These are phyloP conservation scores for Girardinichthys multiradiatus DNA, from an alignment of 2,113 vertebrate species.

Conservation along the genomic window DNA sequence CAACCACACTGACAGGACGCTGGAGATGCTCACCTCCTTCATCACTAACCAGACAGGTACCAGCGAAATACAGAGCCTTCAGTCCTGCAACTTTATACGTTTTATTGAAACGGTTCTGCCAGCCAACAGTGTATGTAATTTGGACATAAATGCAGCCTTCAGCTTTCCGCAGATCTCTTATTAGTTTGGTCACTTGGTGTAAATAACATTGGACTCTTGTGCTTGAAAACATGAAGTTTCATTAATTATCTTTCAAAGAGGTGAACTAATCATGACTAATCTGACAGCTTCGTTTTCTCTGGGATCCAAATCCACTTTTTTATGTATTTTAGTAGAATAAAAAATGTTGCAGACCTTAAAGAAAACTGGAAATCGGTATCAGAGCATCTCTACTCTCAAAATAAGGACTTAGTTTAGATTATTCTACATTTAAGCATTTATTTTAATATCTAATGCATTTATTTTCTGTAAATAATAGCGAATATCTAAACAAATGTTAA, in stretches of 20 bases:
- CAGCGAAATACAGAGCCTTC: not conserved
- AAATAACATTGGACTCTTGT: not conserved
- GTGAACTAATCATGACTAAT: no score
- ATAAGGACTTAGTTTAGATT: not conserved
- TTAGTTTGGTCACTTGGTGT: not conserved
- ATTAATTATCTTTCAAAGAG: not conserved
- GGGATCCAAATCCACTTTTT: not conserved
- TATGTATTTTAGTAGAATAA: no score
- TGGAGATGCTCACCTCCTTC: slow-evolving; percentile 90
- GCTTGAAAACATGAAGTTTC: not conserved
- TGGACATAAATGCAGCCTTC: not conserved
- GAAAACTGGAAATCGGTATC: no score
- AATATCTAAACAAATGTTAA: no score
- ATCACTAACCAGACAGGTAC: slow-evolving; percentile 96
- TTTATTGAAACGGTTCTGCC: not conserved
- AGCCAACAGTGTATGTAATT: not conserved
- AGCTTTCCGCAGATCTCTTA: no score
- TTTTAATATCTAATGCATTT: not conserved
- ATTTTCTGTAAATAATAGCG: no score
- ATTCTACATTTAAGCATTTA: not conserved
- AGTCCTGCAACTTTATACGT: no score
- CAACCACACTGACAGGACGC: slow-evolving; percentile 93
- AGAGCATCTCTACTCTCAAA: not conserved
- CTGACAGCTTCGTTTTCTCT: not conserved
- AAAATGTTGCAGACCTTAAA: no score